Conservation (phyloP, 2,797 vertebrate species). For the Lepus oiostolus region DNA sequence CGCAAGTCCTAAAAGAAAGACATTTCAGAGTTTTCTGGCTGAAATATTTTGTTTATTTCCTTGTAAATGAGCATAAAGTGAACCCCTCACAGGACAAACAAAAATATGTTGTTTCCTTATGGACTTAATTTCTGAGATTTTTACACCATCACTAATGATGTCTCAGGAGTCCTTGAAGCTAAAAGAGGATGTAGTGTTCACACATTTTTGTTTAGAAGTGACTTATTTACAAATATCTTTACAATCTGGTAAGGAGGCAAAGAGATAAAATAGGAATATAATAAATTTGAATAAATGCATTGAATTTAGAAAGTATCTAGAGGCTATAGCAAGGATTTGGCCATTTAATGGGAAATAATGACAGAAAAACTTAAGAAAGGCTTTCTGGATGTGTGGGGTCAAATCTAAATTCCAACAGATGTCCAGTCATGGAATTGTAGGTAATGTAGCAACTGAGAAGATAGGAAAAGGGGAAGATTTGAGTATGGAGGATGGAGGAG, state of each 20-base stretch:
- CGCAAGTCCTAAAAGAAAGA: constrained; percentile 16
- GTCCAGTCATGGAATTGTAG: not conserved
- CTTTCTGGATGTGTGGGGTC: not conserved
- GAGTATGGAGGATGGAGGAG: not conserved
- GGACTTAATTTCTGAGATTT: constrained; percentile 65
- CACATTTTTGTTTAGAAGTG: constrained; percentile 66
- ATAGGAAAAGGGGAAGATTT: not conserved
- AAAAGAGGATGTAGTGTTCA: constrained; percentile 45
- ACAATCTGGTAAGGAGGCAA: constrained; percentile 5
- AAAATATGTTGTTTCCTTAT: constrained; percentile 48
- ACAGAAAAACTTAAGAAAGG: not conserved
- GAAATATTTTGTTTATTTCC: constrained; percentile 51
- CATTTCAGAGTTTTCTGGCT: constrained; percentile 52
- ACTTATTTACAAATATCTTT: constrained; percentile 55
- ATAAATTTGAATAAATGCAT: constrained; percentile 41
- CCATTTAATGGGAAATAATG: not conserved
- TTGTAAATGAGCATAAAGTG: constrained; percentile 43
- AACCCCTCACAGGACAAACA: constrained; percentile 28
- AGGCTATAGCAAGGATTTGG: not conserved
- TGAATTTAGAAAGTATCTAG: constrained; percentile 37
- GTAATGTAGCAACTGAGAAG: not conserved
- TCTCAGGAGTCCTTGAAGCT: constrained; percentile 52
- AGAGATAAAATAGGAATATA: constrained; percentile 28
- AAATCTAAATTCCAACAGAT: constrained; percentile 11
- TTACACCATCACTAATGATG: constrained; percentile 57